phyloP scores from a whole-genome alignment of 2,797 vertebrate genomes.

The Rhinichthys osculus region DNA sequence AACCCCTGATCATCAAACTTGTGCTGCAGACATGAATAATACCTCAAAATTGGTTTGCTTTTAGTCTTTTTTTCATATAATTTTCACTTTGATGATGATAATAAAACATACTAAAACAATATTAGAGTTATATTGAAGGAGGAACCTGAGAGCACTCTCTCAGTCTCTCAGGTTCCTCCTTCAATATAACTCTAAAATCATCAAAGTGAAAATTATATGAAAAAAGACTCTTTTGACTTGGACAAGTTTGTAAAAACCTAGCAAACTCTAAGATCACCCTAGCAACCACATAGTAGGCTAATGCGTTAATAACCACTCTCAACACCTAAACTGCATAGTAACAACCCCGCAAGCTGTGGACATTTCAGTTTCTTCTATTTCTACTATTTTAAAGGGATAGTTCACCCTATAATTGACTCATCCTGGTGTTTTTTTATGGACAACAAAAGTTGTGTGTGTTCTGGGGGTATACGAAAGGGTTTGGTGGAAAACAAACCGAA shows the following conservation, averaged over 20 bases:
- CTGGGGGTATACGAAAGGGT: no score
- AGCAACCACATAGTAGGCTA: neutral
- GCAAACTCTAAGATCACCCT: neutral
- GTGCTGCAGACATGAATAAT: neutral
- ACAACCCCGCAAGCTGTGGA: no score
- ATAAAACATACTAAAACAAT: neutral
- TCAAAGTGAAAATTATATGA: no score
- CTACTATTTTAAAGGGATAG: no score
- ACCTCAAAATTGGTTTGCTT: neutral
- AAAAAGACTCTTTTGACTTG: neutral
- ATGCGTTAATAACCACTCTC: neutral
- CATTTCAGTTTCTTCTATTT: neutral
- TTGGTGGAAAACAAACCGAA: no score
- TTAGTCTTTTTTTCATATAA: neutral
- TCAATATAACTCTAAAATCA: no score
- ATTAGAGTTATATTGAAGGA: neutral
- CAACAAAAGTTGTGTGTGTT: neutral
- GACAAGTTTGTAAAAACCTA: neutral
- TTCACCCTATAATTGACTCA: no score
- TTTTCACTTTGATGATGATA: neutral
- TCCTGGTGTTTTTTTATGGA: neutral
- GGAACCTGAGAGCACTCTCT: neutral
- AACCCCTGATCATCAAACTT: neutral
- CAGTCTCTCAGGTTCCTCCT: no score
- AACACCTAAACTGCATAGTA: neutral